Base-by-base conservation (phyloP, 2,797 vertebrate genomes). In the Chiloscyllium punctatum region DNA sequence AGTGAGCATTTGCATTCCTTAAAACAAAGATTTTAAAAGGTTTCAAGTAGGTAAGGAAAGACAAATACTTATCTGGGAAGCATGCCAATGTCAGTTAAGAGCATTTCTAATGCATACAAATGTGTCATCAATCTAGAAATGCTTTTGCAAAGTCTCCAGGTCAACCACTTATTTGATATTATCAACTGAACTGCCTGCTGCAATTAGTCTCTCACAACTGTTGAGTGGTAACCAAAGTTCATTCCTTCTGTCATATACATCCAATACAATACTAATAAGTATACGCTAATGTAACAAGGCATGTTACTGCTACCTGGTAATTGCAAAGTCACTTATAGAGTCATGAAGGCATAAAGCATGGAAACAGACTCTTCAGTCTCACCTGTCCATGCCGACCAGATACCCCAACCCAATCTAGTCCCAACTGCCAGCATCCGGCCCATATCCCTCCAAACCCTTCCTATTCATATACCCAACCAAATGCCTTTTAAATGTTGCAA, bases 41-140 rank as follows among this genome's bases (percentile, higher is more conserved):
- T 72, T 94, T 72, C 68, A 94, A 94, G 48, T 37, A 48, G 66
- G 37, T 94, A 72, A 94, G 92, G 21, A 94, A 72, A 72, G 69
- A 18, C 68, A 94, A 94, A 94, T 42, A 94, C 71, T 48, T 71
- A 37, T 94, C 92, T 94, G 92, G 68, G 68, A 48, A 94, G 68
- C 25, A 72, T 72, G 68, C 92, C 92, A 72, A 69, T 30, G 92
- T 94, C 90, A 30, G 91, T 71, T 69, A 71, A 94, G 37, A 94
- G 66, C 91, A 72, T 72, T 94, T 94, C 69, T 48, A 94, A 48
- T 94, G 88, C 57, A 91, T n/a, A 72, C 42, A 8, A 48, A 84
- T 48, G 53, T 66, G 88, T 16, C 72, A 71, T 94, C 92, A 94
- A 30, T 37, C 23, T 7, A 72, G 42, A 94, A 71, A 72, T 94